Conservation (phyloP, 2,797 vertebrate species). For the Molothrus aeneus region DNA sequence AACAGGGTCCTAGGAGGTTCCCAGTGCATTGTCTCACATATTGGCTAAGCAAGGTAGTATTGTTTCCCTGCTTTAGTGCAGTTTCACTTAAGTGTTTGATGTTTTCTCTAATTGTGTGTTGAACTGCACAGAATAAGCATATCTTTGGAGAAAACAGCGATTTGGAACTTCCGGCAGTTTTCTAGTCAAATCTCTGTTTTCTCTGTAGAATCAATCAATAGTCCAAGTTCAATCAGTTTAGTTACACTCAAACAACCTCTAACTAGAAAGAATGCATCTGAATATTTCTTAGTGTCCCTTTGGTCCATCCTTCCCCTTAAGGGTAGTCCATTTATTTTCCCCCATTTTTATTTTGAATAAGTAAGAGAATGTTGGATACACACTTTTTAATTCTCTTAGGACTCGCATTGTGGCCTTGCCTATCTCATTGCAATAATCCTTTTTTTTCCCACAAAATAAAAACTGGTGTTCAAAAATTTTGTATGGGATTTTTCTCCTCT, state of each 20-base stretch:
- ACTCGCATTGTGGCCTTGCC: fast-evolving
- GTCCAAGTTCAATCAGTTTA: not conserved
- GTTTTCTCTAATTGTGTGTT: not conserved
- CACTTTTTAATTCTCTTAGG: not conserved
- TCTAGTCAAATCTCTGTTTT: not conserved
- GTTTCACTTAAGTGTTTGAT: not conserved
- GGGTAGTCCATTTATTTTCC: no score
- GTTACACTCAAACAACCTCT: not conserved
- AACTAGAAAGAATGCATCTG: not conserved
- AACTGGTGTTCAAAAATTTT: not conserved
- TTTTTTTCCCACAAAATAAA: not conserved
- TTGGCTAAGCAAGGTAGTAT: not conserved
- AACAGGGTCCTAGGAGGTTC: not conserved
- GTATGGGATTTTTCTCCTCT: not conserved
- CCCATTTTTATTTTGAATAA: not conserved
- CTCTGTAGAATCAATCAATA: not conserved
- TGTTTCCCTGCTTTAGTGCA: not conserved
- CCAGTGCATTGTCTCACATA: not conserved
- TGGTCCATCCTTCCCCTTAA: not conserved
- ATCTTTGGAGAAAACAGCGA: not conserved
- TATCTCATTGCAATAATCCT: not conserved
- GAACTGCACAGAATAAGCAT: not conserved
- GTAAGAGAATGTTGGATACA: not conserved
- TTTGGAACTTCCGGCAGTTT: not conserved
- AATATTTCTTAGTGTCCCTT: not conserved